Conservation (phyloP, 2,797 vertebrate species). For the Sardinella longiceps region DNA sequence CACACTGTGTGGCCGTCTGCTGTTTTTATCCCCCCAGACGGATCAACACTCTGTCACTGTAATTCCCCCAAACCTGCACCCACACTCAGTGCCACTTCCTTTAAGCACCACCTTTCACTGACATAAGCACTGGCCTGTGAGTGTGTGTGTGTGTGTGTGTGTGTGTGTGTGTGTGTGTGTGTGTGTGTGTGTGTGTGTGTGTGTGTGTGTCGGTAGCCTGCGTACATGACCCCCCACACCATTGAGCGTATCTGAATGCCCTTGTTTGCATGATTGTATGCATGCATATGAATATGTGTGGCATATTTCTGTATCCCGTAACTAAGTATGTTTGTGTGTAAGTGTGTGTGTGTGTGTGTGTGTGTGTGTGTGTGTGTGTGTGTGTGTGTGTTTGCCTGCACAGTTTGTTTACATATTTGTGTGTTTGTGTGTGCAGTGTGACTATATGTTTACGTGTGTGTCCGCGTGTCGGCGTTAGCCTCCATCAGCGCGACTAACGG, state of each 20-base stretch:
- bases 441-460: not conserved
- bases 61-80: not conserved
- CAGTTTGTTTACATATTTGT: not conserved
- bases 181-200: not conserved
- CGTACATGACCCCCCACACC: not conserved
- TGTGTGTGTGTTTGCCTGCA: not conserved
- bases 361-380: not conserved
- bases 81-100: not conserved
- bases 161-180: not conserved
- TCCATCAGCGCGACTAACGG: conserved; percentile 15
- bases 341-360: not conserved
- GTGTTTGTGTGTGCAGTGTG: not conserved
- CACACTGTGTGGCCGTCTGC: conserved; percentile 3
- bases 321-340: no score
- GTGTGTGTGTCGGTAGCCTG: not conserved
- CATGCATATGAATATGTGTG: not conserved
- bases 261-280: not conserved
- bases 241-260: not conserved
- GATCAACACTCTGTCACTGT: not conserved
- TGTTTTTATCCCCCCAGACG: not conserved
- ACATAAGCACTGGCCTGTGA: not conserved
- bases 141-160: not conserved
- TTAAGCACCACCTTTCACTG: not conserved
- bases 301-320: not conserved
- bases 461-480: not conserved